Evolutionary conservation across 2,113 vertebrate species (phyloP).

Genomic region (Rhynchopsitta pachyrhyncha): DNA sequence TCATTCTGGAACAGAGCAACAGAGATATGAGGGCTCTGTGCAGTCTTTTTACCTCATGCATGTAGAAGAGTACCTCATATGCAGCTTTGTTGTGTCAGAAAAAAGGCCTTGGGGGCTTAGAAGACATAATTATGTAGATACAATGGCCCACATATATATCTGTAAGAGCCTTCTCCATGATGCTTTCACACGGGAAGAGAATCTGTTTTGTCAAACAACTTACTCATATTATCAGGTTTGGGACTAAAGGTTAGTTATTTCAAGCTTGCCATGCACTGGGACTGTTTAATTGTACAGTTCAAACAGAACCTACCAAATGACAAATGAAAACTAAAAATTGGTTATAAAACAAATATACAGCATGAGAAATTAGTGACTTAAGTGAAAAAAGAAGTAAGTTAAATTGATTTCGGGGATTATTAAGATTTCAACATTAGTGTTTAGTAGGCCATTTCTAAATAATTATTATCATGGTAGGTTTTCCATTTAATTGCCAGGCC

Average conservation of each 20-base stretch:
- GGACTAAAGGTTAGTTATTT: neutral
- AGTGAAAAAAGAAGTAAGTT: neutral
- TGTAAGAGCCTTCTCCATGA: neutral
- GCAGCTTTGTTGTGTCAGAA: neutral
- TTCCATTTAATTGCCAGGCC: constrained; percentile 25
- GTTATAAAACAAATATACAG: neutral
- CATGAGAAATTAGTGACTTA: neutral
- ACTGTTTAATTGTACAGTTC: neutral
- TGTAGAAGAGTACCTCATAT: neutral
- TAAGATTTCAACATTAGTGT: constrained; percentile 5
- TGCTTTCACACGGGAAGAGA: accelerated
- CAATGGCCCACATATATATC: neutral
- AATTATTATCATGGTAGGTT: neutral
- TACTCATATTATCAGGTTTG: neutral
- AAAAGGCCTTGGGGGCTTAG: neutral
- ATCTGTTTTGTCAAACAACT: neutral
- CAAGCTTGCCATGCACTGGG: neutral
- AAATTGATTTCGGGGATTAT: neutral
- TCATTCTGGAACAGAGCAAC: neutral
- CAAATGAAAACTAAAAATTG: neutral
- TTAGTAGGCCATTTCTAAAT: neutral
- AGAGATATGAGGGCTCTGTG: neutral
- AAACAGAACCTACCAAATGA: neutral
- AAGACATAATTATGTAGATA: neutral
- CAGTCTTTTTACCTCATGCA: neutral